These are phyloP conservation scores for Halcyon badia DNA, from an alignment of 2,797 vertebrate species.

Conservation along the genomic window DNA sequence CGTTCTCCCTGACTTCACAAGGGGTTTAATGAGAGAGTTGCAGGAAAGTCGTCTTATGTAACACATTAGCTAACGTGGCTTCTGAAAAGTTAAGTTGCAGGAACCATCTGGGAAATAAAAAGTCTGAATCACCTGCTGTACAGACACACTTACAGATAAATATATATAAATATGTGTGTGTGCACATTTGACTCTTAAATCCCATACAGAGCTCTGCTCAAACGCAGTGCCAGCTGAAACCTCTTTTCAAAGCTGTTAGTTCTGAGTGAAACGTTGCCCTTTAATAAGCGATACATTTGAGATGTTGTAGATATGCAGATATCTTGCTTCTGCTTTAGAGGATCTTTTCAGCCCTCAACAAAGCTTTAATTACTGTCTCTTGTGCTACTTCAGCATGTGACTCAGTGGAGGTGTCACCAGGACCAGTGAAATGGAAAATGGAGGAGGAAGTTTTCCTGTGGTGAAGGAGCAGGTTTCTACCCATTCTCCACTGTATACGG, in stretches of 20 bases:
- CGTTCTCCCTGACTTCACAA: not conserved
- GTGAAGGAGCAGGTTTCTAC: not conserved
- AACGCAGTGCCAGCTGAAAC: constrained; percentile 39
- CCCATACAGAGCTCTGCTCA: not conserved
- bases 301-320: not conserved
- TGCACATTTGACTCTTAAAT: constrained; percentile 22
- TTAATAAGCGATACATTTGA: constrained; percentile 23
- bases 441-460: not conserved
- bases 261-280: not conserved
- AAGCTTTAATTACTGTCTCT: constrained; percentile 30
- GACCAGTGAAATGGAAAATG: not conserved
- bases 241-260: constrained; percentile 22
- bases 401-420: not conserved
- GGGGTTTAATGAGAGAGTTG: not conserved
- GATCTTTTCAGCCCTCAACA: not conserved
- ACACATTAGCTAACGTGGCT: constrained; percentile 48
- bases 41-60: constrained; percentile 18
- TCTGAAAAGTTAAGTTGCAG: not conserved
- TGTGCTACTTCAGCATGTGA: constrained; percentile 8
- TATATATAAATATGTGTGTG: not conserved
- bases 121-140: constrained; percentile 49
- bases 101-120: constrained; percentile 49
- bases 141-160: not conserved
- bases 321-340: not conserved
- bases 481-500: rapidly evolving